These are phyloP conservation scores for Hippocampus kuda DNA, from an alignment of 2,797 vertebrate species.

Conservation along the genomic window DNA sequence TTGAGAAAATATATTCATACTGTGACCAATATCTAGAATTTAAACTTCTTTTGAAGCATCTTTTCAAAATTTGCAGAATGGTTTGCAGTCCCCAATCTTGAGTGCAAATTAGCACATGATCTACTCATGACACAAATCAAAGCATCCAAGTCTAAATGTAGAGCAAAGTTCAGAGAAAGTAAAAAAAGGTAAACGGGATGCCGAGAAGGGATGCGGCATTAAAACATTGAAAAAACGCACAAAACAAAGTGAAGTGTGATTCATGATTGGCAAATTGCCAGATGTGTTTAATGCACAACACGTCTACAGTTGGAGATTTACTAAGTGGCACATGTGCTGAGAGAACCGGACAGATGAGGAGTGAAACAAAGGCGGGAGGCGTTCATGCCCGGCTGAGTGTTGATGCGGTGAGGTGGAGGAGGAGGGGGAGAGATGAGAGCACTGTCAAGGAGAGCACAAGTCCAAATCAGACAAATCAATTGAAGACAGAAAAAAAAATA, in stretches of 20 bases:
- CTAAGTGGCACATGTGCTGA: conserved; percentile 45
- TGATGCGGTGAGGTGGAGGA: conserved; percentile 29
- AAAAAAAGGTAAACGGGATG: no score
- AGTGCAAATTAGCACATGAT: no score
- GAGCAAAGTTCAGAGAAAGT: no score
- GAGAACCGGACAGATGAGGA: conserved; percentile 36
- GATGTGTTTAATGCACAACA: conserved; percentile 32
- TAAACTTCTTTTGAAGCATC: no score
- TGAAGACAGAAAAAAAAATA: conserved; percentile 9
- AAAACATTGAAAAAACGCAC: not conserved
- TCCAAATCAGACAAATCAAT: not conserved
- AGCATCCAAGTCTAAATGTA: no score
- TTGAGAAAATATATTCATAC: no score
- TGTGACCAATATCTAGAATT: no score
- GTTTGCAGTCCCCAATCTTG: no score
- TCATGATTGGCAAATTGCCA: conserved; percentile 34
- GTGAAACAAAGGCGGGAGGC: conserved; percentile 19
- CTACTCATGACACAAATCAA: no score
- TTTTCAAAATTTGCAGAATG: no score
- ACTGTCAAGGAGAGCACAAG: conserved; percentile 16
- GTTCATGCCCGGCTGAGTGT: conserved; percentile 25
- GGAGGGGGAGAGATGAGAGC: conserved; percentile 11
- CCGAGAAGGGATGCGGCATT: not conserved
- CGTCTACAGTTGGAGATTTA: conserved; percentile 47
- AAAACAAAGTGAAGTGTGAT: conserved; percentile 3